Percentiles rank a stretch among this genome's conserved stretches.
These are phyloP conservation scores for Microctenopoma lineatum DNA, from an alignment of 2,797 vertebrate species.

Conservation along the genomic window DNA sequence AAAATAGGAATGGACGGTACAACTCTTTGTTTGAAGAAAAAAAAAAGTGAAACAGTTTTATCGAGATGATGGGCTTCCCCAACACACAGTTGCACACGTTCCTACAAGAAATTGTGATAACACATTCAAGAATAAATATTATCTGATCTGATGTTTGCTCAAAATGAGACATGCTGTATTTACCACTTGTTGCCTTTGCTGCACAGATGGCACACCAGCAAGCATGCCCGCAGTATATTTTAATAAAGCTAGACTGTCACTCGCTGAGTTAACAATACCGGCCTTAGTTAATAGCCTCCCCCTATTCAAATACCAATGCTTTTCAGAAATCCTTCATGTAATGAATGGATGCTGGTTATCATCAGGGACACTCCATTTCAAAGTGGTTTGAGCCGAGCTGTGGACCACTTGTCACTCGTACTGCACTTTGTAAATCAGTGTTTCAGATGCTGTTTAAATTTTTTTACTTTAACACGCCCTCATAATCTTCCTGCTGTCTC, in stretches of 20 bases:
- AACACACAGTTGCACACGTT: constrained; percentile 34
- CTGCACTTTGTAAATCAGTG: constrained; percentile 15
- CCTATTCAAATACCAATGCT: constrained; percentile 6
- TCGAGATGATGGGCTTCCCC: constrained; percentile 51
- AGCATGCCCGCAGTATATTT: constrained; percentile 58
- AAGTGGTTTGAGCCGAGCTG: constrained; percentile 4
- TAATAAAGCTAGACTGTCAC: constrained; percentile 73
- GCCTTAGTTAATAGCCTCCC: constrained; percentile 26
- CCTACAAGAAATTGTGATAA: constrained; percentile 47
- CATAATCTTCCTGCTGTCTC: neutral
- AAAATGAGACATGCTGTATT: constrained; percentile 67
- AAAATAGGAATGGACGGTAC: constrained; percentile 33
- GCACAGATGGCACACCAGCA: constrained; percentile 72
- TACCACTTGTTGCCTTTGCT: constrained; percentile 68
- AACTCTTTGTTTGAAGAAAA: neutral
- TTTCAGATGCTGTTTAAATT: constrained; percentile 1
- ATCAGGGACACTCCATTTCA: constrained; percentile 11
- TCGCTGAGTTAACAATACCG: constrained; percentile 47
- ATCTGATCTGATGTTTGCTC: constrained; percentile 55
- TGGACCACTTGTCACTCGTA: neutral
- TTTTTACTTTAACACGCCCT: neutral
- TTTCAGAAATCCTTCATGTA: constrained; percentile 12
- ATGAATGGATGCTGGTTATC: constrained; percentile 23
- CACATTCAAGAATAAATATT: constrained; percentile 65
- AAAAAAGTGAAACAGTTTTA: neutral